Conservation (phyloP, 2,113 vertebrate genomes). For the Glaucidium brasilianum region DNA sequence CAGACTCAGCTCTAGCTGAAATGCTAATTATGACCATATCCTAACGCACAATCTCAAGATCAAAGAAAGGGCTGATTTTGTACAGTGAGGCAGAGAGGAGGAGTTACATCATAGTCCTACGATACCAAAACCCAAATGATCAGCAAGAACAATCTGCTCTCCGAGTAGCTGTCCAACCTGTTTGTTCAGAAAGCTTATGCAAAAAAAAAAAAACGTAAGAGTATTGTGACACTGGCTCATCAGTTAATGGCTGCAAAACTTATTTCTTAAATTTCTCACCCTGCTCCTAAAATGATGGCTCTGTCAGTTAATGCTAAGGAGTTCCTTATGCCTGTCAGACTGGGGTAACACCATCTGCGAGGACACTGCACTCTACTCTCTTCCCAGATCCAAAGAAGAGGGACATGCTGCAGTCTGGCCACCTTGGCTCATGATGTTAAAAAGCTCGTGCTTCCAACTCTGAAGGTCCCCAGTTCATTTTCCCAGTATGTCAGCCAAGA, state of each 20-base stretch:
- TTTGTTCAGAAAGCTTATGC: background rate
- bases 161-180: background rate
- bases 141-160: background rate
- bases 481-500: conserved; percentile 61
- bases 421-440: background rate
- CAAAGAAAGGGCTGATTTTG: background rate
- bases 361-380: background rate
- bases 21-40: background rate
- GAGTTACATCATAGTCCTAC: background rate
- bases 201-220: background rate
- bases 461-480: conserved; percentile 58
- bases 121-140: background rate
- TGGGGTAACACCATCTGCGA: background rate
- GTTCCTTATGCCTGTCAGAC: background rate
- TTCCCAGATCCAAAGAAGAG: background rate
- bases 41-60: background rate
- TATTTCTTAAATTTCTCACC: background rate
- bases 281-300: background rate
- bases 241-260: background rate
- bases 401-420: background rate
- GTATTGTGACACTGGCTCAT: background rate
- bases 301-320: background rate
- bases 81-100: background rate
- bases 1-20: background rate
- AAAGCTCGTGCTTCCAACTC: conserved; percentile 5